phyloP scores from a whole-genome alignment of 1,140 invertebrate genomes.

The Micrasema minimum region DNA sequence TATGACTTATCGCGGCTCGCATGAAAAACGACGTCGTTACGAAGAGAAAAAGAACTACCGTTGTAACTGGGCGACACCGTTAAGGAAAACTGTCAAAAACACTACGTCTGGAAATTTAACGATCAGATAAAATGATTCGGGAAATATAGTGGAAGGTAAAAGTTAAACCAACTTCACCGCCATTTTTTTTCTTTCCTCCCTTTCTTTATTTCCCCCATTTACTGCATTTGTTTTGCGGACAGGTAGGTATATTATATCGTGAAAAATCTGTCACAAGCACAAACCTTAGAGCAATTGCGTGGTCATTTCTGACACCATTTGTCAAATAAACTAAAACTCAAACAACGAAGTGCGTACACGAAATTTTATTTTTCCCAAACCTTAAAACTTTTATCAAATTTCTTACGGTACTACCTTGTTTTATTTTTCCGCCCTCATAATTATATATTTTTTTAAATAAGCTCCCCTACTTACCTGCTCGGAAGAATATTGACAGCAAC shows the following conservation, averaged over 20 bases:
- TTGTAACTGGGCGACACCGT: conserved; percentile 23
- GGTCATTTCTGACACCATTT: no score
- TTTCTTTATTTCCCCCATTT: conserved; percentile 33
- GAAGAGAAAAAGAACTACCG: conserved; percentile 32
- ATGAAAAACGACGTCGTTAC: conserved; percentile 48
- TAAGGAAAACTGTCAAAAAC: conserved; percentile 49
- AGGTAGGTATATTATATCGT: conserved; percentile 40
- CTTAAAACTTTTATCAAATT: no score
- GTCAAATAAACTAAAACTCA: no score
- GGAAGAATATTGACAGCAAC: conserved; percentile 11
- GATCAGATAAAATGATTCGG: conserved; percentile 51
- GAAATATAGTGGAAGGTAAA: conserved; percentile 25
- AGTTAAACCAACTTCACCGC: not conserved
- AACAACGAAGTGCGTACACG: no score
- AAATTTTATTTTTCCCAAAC: no score
- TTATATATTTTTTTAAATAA: no score
- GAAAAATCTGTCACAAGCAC: conserved; percentile 40
- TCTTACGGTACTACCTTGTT: no score
- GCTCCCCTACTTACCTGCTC: not conserved
- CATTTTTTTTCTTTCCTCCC: not conserved
- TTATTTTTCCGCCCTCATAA: no score
- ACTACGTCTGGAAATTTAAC: conserved; percentile 51
- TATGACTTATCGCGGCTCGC: conserved; percentile 48
- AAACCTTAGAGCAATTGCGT: not conserved
- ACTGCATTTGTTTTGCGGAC: conserved; percentile 48